These are phyloP conservation scores for Brachyptera risi DNA, from an alignment of 2,888 invertebrate species.

Conservation along the genomic window DNA sequence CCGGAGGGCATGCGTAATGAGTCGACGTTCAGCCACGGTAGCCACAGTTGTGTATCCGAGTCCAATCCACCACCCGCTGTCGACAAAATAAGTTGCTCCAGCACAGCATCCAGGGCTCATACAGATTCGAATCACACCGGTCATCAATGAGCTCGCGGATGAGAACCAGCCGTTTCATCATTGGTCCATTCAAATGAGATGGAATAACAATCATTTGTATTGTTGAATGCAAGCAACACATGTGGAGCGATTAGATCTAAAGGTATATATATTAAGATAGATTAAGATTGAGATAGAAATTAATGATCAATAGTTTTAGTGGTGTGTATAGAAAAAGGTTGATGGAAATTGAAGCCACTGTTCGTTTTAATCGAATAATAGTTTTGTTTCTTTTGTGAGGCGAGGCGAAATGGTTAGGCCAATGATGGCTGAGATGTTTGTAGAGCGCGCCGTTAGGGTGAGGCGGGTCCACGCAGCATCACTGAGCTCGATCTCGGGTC, in stretches of 20 bases:
- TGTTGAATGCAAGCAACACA: neutral
- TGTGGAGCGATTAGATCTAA: conserved; percentile 6
- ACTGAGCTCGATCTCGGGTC: no score
- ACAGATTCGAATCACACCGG: neutral
- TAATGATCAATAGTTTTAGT: conserved; percentile 13
- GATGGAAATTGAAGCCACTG: conserved; percentile 4
- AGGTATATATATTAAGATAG: neutral
- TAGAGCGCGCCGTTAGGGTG: no score
- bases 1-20: neutral
- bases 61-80: conserved; percentile 26
- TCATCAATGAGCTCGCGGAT: conserved; percentile 6
- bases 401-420: no score
- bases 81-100: conserved; percentile 21
- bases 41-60: conserved; percentile 1
- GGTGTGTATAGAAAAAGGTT: neutral
- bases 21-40: conserved; percentile 18
- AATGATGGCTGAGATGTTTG: no score
- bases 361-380: neutral
- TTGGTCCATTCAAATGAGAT: conserved; percentile 6
- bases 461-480: no score
- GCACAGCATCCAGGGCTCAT: neutral
- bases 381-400: neutral
- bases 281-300: conserved; percentile 8
- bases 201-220: neutral
- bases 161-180: conserved; percentile 25